Evolutionary conservation across 2,113 vertebrate species (phyloP), one percentile per base, ranked within the genome.

Genomic region (Leucosticte australis): DNA sequence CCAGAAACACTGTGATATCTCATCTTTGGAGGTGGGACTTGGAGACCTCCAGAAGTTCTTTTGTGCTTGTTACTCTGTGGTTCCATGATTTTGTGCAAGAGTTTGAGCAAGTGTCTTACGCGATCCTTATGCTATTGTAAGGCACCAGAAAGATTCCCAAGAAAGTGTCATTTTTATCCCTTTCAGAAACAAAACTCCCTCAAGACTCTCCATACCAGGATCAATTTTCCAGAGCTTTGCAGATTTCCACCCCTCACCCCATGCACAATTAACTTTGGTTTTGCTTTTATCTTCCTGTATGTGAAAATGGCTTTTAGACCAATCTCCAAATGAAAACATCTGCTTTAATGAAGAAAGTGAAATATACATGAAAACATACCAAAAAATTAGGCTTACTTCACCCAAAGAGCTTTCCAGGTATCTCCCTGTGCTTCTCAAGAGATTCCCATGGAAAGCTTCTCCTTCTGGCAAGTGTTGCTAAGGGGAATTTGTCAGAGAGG

Each of bases 161-260:
- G 47, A 4, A 70, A 76, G 5, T 4, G 1, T 27, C 16, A 42
- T 83, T 63, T 57, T 15, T 9, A 2, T 3, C 12, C 15, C 21
- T 80, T 69, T 83, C 30, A 81, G 73, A 83, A 91, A 15, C 16
- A 77, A 46, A 83, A 64, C 9, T 73, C 39, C 18, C 20, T 86
- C 27, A 28, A 37, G 15, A 39, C 23, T 60, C 3, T 60, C 15
- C 15, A 17, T 69, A 35, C 16, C 0, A 0, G 1, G 3, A 63
- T 41, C 24, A 68, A 19, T 46, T 88, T 83, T 81, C 16, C 13
- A 47, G n/a, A 84, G 2, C 47, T 78, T 49, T 71, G 27, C 11
- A 84, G 49, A 3, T 33, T 93, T 41, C 30, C 5, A 13, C 35
- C 47, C 30, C 22, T 50, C 15, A 47, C 7, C 7, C 9, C 15